Evolutionary conservation across 2,888 invertebrate species (phyloP).

Genomic region (Sceliomorpha sp.): DNA sequence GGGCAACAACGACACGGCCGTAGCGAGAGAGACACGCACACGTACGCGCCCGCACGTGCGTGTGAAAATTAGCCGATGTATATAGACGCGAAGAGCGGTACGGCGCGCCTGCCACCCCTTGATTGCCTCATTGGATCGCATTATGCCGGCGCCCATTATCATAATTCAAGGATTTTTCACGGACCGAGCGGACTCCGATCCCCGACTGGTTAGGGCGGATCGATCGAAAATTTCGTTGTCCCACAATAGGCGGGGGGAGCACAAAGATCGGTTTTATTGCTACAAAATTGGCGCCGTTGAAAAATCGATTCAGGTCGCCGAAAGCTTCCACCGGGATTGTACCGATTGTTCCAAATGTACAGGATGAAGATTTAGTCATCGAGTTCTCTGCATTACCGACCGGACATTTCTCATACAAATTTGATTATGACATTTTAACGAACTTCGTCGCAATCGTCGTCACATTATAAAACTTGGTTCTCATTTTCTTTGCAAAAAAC

Average conservation of each 20-base stretch:
- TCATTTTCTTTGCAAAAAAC: too few relatives aligned
- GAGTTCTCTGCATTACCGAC: too few relatives aligned
- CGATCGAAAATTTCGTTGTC: conserved; percentile 35
- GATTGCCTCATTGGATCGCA: conserved; percentile 80
- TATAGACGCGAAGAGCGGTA: conserved; percentile 44
- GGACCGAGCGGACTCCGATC: conserved; percentile 67
- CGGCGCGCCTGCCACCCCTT: conserved; percentile 61
- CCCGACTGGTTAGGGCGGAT: conserved; percentile 61
- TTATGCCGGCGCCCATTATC: conserved; percentile 79
- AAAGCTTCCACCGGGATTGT: too few relatives aligned
- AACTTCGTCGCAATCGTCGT: too few relatives aligned
- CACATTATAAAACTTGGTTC: too few relatives aligned
- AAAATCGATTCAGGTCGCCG: too few relatives aligned
- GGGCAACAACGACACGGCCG: conserved; percentile 45
- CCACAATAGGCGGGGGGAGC: conserved; percentile 20
- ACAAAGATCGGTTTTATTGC: neutral
- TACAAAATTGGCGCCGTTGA: too few relatives aligned
- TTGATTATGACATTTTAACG: too few relatives aligned
- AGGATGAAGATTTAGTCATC: too few relatives aligned
- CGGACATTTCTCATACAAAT: too few relatives aligned
- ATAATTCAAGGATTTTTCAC: conserved; percentile 79
- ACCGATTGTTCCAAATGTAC: too few relatives aligned
- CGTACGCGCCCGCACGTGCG: conserved; percentile 10
- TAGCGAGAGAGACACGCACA: too few relatives aligned
- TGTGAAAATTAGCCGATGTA: neutral